Evolutionary conservation across 1,140 invertebrate genomes (phyloP).

Genomic region (Sarcophaga peregrina): DNA sequence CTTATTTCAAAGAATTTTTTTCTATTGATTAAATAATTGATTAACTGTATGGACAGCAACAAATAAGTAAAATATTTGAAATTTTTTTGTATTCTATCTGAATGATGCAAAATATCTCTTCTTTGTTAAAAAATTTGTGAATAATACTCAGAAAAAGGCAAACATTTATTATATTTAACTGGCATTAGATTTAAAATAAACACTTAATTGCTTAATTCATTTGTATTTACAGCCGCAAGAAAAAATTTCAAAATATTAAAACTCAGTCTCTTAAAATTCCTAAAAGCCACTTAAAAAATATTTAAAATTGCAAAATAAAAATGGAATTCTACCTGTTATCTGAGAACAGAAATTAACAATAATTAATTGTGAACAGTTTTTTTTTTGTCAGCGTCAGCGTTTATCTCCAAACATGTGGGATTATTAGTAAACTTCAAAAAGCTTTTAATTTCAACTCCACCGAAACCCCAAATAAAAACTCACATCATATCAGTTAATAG

Average conservation of each 20-base stretch:
- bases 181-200: too few relatives aligned
- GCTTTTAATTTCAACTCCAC: constrained; percentile 22
- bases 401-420: constrained; percentile 23
- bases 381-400: not conserved
- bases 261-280: not conserved
- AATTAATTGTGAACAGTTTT: constrained; percentile 24
- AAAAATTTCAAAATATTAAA: not conserved
- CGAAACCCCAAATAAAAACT: not conserved
- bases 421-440: constrained; percentile 42
- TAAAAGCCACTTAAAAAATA: not conserved
- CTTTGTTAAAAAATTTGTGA: too few relatives aligned
- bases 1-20: not conserved
- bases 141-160: too few relatives aligned
- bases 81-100: not conserved
- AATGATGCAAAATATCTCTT: too few relatives aligned
- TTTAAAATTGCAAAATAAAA: not conserved
- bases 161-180: too few relatives aligned
- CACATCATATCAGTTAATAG: constrained; percentile 28
- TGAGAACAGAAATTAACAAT: constrained; percentile 15
- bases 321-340: constrained; percentile 40
- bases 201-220: not conserved
- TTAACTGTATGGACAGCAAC: constrained; percentile 4
- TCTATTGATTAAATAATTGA: not conserved
- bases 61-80: not conserved
- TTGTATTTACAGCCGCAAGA: not conserved